Evolutionary conservation across 1,140 invertebrate genomes (phyloP).

Genomic region (Drepana arcuata): DNA sequence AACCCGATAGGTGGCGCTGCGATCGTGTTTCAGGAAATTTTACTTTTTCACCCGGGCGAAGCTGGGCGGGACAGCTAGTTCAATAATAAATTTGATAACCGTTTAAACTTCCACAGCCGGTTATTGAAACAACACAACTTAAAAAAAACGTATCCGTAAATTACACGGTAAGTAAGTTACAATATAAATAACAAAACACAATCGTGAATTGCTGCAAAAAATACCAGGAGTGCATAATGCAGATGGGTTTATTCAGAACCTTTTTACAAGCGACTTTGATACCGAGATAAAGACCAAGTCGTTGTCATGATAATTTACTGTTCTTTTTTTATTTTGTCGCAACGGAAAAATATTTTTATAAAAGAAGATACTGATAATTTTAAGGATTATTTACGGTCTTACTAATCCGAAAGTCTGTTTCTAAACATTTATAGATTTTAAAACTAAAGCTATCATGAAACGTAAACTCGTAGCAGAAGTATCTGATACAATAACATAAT

Average conservation of each 20-base stretch:
- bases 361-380: not conserved
- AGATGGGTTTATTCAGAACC: conserved; percentile 5
- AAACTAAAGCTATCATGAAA: no score
- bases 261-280: conserved; percentile 15
- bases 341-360: not conserved
- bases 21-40: no score
- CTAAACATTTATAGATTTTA: no score
- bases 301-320: not conserved
- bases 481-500: no score
- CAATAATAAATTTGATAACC: no score
- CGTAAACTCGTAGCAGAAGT: no score
- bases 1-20: no score
- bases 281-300: conserved; percentile 18
- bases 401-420: no score
- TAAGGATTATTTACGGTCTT: no score
- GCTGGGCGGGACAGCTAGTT: no score
- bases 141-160: conserved; percentile 13
- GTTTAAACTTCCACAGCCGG: not conserved
- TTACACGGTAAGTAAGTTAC: conserved; percentile 23
- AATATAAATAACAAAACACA: conserved; percentile 3
- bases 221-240: not conserved
- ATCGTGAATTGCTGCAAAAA: conserved; percentile 5
- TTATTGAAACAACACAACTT: not conserved
- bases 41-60: no score
- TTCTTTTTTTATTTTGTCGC: no score